These are phyloP conservation scores for Pristionchus entomophagus DNA, from an alignment of 2,888 invertebrate genomes.

Conservation along the genomic window DNA sequence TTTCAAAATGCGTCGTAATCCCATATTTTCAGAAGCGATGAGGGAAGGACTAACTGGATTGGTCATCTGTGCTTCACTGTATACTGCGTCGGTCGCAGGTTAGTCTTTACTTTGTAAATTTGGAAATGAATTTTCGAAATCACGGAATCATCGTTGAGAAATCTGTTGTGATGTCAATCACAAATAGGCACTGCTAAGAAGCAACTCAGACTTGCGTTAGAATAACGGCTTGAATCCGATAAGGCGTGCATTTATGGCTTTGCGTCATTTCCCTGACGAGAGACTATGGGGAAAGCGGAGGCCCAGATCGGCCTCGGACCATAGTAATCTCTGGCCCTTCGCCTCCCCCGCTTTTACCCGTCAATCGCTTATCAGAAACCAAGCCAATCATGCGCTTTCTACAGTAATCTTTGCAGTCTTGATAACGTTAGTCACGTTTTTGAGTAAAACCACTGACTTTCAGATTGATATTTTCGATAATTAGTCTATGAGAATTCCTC, in stretches of 20 bases:
- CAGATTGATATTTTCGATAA: neutral
- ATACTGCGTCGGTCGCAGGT: too few relatives aligned
- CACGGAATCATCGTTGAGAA: neutral
- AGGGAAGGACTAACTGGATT: neutral
- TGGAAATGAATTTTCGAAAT: neutral
- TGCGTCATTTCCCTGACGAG: neutral
- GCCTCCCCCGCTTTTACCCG: too few relatives aligned
- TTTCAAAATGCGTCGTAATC: neutral
- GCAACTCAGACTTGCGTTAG: neutral
- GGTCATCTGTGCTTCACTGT: neutral
- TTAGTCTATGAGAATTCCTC: too few relatives aligned
- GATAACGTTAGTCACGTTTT: too few relatives aligned
- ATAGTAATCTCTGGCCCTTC: neutral
- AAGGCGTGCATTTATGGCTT: neutral
- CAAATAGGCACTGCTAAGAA: neutral
- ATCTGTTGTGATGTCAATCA: too few relatives aligned
- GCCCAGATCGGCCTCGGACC: neutral
- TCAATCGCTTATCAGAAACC: neutral
- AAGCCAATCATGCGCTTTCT: slow-evolving; percentile 4
- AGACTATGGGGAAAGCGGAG: neutral
- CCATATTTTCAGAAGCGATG: neutral
- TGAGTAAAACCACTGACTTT: neutral
- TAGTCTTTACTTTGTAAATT: neutral
- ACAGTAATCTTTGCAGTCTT: neutral
- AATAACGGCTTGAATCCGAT: neutral